Evolutionary conservation across 2,888 invertebrate genomes (phyloP).

Genomic region (Cylindroiulus punctatus): DNA sequence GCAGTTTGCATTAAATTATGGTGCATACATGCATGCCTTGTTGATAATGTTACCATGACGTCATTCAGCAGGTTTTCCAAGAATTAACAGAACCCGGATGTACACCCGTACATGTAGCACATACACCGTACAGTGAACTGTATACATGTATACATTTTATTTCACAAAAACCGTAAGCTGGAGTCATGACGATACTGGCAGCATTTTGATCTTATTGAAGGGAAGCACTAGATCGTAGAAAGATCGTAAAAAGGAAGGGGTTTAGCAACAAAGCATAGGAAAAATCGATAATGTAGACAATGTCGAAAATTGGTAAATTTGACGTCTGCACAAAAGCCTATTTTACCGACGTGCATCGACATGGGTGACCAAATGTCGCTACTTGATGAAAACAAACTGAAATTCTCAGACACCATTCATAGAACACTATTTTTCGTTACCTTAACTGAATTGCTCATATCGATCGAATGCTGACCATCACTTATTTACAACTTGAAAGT

Average conservation of each 20-base stretch:
- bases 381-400: not conserved
- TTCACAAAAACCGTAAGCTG: not conserved
- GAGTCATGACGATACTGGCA: not conserved
- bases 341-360: not conserved
- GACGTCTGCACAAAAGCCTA: conserved; percentile 1
- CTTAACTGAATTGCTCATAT: not conserved
- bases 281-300: conserved; percentile 34
- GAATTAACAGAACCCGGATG: not conserved
- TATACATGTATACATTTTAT: not conserved
- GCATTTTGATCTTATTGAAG: not conserved
- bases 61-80: not conserved
- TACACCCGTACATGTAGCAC: not conserved
- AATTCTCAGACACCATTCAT: not conserved
- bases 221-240: not conserved
- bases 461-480: no score
- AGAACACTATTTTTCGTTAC: not conserved
- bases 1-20: not conserved
- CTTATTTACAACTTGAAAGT: no score
- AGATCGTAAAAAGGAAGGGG: conserved; percentile 31
- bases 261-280: conserved; percentile 4
- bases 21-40: not conserved
- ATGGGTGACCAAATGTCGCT: not conserved
- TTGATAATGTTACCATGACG: not conserved
- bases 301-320: conserved; percentile 9
- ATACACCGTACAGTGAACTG: no score